Evolutionary conservation across 2,888 invertebrate genomes (phyloP).

Genomic region (Pachydiplax longipennis): DNA sequence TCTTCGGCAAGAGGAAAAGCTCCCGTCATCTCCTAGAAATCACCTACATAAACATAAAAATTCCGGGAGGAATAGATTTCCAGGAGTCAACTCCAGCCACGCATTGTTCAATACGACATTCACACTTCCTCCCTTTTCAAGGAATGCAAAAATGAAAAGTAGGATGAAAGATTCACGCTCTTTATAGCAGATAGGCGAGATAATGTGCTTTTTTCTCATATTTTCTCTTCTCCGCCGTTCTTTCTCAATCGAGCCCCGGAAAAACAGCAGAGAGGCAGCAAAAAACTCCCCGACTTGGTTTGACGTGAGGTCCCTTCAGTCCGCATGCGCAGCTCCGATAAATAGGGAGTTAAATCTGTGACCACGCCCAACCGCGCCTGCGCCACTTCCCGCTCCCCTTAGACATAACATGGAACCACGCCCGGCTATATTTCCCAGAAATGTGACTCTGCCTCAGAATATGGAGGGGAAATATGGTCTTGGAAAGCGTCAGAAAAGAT

Average conservation of each 20-base stretch:
- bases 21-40: no score
- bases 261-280: not conserved
- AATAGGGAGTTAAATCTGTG: not conserved
- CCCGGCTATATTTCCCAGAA: not conserved
- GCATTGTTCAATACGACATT: no score
- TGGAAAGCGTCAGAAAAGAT: not conserved
- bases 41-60: no score
- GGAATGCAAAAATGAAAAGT: not conserved
- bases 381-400: not conserved
- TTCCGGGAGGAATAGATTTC: no score
- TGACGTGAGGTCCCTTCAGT: not conserved
- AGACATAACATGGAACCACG: not conserved
- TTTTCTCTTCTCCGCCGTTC: not conserved
- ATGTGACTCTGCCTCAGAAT: not conserved
- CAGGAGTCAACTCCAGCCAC: no score
- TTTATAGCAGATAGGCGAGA: not conserved
- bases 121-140: not conserved
- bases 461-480: not conserved
- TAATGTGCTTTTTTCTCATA: not conserved
- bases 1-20: no score
- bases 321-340: not conserved
- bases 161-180: not conserved
- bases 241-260: not conserved
- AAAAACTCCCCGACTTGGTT: not conserved
- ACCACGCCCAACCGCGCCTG: not conserved